Conservation (phyloP, 2,113 vertebrate species). For the Plecotus auritus region DNA sequence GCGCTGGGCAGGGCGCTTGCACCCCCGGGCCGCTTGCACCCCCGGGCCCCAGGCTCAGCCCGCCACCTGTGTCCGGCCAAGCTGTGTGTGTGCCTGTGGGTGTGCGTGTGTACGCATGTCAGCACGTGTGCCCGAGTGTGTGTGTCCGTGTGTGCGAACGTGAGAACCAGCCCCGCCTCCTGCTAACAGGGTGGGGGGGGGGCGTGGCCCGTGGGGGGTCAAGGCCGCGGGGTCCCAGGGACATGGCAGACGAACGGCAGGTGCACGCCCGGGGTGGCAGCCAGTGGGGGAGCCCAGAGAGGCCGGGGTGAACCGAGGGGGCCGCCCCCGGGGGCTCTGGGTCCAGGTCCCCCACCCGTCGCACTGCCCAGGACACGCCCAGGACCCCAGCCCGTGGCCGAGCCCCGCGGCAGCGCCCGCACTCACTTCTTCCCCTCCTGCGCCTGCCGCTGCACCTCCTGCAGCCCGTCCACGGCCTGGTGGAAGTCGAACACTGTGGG, state of each 20-base stretch:
- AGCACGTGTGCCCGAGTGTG: rapidly evolving
- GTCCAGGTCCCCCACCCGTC: rapidly evolving
- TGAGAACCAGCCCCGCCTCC: neutral
- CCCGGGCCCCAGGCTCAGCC: neutral
- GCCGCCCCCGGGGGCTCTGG: neutral
- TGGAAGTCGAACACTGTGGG: conserved; percentile 96
- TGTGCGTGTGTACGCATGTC: too few relatives aligned
- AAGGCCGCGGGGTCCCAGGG: rapidly evolving
- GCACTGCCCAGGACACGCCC: rapidly evolving
- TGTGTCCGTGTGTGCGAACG: neutral
- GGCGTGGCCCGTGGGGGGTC: neutral
- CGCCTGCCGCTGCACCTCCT: conserved; percentile 95
- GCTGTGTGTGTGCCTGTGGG: neutral
- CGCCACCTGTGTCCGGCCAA: neutral
- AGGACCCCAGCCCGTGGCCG: rapidly evolving
- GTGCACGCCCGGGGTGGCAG: rapidly evolving
- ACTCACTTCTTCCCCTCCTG: conserved; percentile 97
- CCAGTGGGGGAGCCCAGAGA: rapidly evolving
- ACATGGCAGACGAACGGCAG: rapidly evolving
- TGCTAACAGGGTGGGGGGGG: rapidly evolving
- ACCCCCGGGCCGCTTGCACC: too few relatives aligned
- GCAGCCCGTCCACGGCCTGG: conserved; percentile 95
- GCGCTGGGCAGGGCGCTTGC: neutral
- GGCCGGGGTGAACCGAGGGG: rapidly evolving
- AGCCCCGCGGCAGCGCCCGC: rapidly evolving